Percentiles rank a stretch among this genome's conserved stretches.
These are phyloP conservation scores for Barbus barbus DNA, from an alignment of 2,113 vertebrate species.

Conservation along the genomic window DNA sequence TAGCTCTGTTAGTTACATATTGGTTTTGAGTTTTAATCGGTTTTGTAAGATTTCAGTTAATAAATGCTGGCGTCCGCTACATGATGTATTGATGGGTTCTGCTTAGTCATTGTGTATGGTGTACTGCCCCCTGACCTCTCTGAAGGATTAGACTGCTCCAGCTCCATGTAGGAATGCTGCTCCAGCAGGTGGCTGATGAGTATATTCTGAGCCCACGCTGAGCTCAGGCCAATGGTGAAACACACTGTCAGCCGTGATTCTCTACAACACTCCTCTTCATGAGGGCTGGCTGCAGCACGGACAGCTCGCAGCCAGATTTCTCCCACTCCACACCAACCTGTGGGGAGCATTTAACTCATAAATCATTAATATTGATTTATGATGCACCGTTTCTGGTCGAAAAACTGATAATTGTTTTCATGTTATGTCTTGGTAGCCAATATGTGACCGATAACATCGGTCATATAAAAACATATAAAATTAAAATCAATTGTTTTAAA, in stretches of 20 bases:
- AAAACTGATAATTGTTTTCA: background rate
- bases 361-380: background rate
- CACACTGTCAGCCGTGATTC: conserved; percentile 24
- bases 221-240: conserved; percentile 21
- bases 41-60: background rate
- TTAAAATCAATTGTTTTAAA: background rate
- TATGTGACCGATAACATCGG: background rate
- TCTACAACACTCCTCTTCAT: no score
- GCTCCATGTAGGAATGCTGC: conserved; percentile 34
- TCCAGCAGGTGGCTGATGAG: conserved; percentile 54
- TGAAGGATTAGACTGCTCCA: conserved; percentile 39
- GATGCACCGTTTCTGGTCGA: background rate
- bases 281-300: no score
- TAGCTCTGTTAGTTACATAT: background rate
- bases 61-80: background rate
- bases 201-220: conserved; percentile 48
- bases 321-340: conserved; percentile 43
- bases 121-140: conserved; percentile 18
- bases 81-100: background rate
- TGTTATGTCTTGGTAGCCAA: background rate
- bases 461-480: background rate
- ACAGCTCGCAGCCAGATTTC: conserved; percentile 25
- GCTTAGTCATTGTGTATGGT: conserved; percentile 47
- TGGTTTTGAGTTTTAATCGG: background rate
- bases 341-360: background rate